A percentile compares a stretch with the other conserved stretches of the same genome.
Evolutionary conservation across 2,113 vertebrate species (phyloP).

Genomic region (Gulo gulo): DNA sequence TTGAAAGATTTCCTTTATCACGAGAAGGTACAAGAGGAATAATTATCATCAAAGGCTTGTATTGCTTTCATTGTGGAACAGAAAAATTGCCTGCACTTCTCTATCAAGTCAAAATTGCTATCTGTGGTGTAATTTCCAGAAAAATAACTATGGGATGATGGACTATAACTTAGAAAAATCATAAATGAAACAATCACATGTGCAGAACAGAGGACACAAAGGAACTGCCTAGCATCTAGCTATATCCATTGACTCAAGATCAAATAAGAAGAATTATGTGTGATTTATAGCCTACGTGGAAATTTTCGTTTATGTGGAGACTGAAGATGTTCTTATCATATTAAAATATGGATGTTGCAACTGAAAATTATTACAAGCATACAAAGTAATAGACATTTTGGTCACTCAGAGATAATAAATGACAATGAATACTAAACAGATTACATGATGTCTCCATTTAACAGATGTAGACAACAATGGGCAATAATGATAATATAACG

Average conservation of each 20-base stretch:
- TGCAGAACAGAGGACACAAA: neutral
- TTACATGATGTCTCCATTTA: neutral
- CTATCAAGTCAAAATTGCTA: conserved; percentile 41
- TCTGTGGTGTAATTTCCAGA: conserved; percentile 42
- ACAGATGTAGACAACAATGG: neutral
- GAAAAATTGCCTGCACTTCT: conserved; percentile 35
- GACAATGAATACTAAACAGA: neutral
- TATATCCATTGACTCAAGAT: neutral
- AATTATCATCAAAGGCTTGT: conserved; percentile 55
- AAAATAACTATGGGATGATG: conserved; percentile 40
- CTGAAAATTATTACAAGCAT: neutral
- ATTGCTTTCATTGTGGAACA: neutral
- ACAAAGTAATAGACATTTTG: neutral
- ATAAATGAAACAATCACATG: neutral
- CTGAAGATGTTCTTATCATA: neutral
- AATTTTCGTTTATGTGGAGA: neutral
- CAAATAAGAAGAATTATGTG: neutral
- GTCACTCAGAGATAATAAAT: neutral
- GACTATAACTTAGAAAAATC: conserved; percentile 32
- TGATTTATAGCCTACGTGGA: neutral
- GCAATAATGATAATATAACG: neutral
- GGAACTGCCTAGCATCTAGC: neutral
- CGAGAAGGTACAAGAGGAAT: conserved; percentile 35
- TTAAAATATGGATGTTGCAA: neutral
- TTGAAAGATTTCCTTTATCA: conserved; percentile 54